A percentile compares a stretch with the other conserved stretches of the same genome.
Conservation (phyloP, 2,113 vertebrate genomes). For the Sardina pilchardus region DNA sequence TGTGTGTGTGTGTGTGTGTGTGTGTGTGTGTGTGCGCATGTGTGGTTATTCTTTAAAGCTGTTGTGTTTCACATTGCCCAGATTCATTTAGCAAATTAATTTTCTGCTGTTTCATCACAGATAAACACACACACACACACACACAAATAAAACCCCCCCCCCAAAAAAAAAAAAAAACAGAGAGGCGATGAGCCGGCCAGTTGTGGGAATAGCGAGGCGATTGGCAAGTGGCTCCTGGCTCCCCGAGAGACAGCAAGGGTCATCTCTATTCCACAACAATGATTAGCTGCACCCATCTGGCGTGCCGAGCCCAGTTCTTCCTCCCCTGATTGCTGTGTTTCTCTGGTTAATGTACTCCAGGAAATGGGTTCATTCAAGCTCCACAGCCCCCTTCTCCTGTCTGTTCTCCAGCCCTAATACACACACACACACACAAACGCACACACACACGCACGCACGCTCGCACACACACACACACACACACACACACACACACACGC, state of each 20-base stretch:
- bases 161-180: constrained; percentile 55
- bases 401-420: constrained; percentile 37
- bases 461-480: no score
- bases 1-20: constrained; percentile 21
- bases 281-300: constrained; percentile 79
- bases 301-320: constrained; percentile 59
- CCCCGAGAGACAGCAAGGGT: constrained; percentile 70
- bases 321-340: constrained; percentile 74
- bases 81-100: constrained; percentile 66
- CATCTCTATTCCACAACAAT: constrained; percentile 80
- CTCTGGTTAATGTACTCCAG: constrained; percentile 66
- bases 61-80: constrained; percentile 62
- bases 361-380: constrained; percentile 77
- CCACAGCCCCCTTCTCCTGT: constrained; percentile 57
- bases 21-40: constrained; percentile 44
- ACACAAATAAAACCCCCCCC: no score
- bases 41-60: constrained; percentile 70
- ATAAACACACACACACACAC: no score
- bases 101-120: constrained; percentile 63
- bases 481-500: no score
- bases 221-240: constrained; percentile 64
- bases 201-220: constrained; percentile 43
- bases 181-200: constrained; percentile 28
- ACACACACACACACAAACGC: no score
- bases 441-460: no score